These are phyloP conservation scores for Furcifer pardalis DNA, from an alignment of 2,797 vertebrate genomes.

Conservation along the genomic window DNA sequence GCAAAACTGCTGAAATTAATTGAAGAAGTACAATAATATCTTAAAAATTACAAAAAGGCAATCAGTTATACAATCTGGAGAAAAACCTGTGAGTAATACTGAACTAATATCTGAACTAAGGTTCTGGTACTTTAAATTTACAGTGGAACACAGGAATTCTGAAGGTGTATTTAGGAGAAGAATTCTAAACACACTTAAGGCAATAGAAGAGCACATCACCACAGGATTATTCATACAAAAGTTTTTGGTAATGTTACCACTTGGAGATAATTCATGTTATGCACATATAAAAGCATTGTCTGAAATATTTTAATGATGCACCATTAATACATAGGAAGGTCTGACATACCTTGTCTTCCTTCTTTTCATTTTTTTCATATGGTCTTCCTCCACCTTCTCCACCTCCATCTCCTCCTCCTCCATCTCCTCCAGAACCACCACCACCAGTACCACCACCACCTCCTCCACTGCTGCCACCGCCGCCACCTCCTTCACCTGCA, in stretches of 20 bases:
- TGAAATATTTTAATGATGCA: neutral
- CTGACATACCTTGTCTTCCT: slow-evolving; percentile 85
- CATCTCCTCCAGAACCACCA: slow-evolving; percentile 82
- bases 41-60: too few relatives aligned
- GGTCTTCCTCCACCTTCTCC: slow-evolving; percentile 87
- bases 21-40: neutral
- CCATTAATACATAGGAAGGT: neutral
- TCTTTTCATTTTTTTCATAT: slow-evolving; percentile 91
- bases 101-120: neutral
- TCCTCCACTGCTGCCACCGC: slow-evolving; percentile 75
- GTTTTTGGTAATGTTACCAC: neutral
- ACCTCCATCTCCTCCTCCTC: slow-evolving; percentile 79
- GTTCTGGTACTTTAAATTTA: neutral
- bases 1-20: neutral
- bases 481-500: slow-evolving; percentile 79
- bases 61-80: too few relatives aligned
- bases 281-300: neutral
- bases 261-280: neutral
- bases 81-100: neutral
- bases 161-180: neutral
- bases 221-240: neutral
- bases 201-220: neutral
- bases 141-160: neutral
- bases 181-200: neutral
- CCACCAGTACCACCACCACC: slow-evolving; percentile 80